Base-by-base conservation (phyloP, 2,888 invertebrate genomes). In the Leuctra nigra region DNA sequence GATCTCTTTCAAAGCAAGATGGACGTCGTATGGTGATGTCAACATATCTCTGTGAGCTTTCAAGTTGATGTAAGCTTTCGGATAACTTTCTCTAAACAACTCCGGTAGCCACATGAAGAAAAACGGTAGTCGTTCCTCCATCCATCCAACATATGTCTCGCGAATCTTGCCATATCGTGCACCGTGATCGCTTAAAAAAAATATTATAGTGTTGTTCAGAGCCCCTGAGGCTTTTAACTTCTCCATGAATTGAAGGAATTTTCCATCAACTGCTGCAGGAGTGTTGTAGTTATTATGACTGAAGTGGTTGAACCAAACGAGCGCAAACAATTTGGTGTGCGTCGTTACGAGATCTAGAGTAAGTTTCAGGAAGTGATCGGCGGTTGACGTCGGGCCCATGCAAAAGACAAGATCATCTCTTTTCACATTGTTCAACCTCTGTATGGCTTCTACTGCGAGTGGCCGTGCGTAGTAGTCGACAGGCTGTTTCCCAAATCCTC, bases 381-480 rank as follows among this genome's bases (percentile, higher is more conserved):
- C 81, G 2, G 82, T 80, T 16, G 78, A 73, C 61, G 77, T 75
- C 2, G 79, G 80, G 0, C 84, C 84, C 1, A 82, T 69, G 63
- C 84, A 85, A 55, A 75, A 82, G 53, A 70, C 76, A 64, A 77
- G 74, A 63, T 69, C 77, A 20, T 74, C 72, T 64, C 79, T 75
- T 7, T 16, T 56, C 36, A 55, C 53, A 13, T 16, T 29, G 13
- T 23, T 11, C 4, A 61, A 50, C 16, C 52, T 29, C 13, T 52
- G 36, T 14, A 47, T 44, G 0, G 83, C 79, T 9, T 85, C 86
- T 6, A 84, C 65, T 59, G 86, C 78, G 63, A 87, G 83, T 0
- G 91, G 86, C 54, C 88, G 76, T 62, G 87, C 74, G 63, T 91
- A 93, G 66, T 89, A 90, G 67, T 93, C 90, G 0, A 87, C 85